These are phyloP conservation scores for Paedocypris micromegethes DNA, from an alignment of 2,797 vertebrate species.

Conservation along the genomic window DNA sequence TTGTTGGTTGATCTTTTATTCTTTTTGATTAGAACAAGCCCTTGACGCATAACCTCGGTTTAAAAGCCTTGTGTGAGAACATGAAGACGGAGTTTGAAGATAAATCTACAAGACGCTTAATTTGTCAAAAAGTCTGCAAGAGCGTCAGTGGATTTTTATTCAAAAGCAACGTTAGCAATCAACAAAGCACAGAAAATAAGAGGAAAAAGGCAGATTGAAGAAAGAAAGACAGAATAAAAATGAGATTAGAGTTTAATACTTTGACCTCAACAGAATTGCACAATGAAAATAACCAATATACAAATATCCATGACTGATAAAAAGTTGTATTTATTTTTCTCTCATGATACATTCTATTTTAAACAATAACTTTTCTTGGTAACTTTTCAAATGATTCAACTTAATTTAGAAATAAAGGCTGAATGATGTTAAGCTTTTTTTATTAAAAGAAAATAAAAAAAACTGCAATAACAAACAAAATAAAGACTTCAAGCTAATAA, in stretches of 20 bases:
- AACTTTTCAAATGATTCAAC: constrained; percentile 51
- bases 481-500: constrained; percentile 64
- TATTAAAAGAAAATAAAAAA: constrained; percentile 59
- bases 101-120: constrained; percentile 13
- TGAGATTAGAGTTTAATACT: constrained; percentile 65
- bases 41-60: too few species aligned
- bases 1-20: too few species aligned
- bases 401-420: constrained; percentile 74
- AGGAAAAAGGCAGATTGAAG: constrained; percentile 51
- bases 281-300: constrained; percentile 74
- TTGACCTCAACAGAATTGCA: constrained; percentile 71
- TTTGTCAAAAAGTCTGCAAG: constrained; percentile 26
- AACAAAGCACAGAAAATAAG: constrained; percentile 43
- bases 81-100: not conserved
- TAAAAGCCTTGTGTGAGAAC: too few species aligned
- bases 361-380: constrained; percentile 62
- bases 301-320: constrained; percentile 72
- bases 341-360: constrained; percentile 78
- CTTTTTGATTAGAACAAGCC: too few species aligned
- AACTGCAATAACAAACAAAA: constrained; percentile 67
- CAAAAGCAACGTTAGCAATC: constrained; percentile 38
- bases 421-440: constrained; percentile 58
- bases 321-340: constrained; percentile 77
- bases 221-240: constrained; percentile 52
- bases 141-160: constrained; percentile 48